phyloP scores from a whole-genome alignment of 2,113 vertebrate species.

The Melospiza georgiana region DNA sequence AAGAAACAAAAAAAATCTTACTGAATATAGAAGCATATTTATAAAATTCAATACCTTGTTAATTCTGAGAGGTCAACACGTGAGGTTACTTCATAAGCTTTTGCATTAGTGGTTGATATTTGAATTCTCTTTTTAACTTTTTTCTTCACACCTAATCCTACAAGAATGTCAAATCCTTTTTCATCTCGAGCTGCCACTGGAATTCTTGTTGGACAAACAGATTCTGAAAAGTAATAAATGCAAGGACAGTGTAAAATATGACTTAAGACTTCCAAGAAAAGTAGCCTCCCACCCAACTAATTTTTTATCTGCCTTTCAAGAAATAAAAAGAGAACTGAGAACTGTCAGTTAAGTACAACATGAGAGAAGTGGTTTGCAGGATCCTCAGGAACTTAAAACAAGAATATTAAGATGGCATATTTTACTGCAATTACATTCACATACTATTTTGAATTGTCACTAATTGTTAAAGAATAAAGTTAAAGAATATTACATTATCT shows the following conservation, averaged over 20 bases:
- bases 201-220: constrained; percentile 92
- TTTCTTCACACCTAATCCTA: constrained; percentile 90
- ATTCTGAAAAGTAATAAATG: constrained; percentile 80
- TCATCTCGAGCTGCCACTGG: constrained; percentile 89
- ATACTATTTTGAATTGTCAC: neutral
- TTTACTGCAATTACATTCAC: neutral
- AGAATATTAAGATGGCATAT: neutral
- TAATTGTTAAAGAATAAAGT: neutral
- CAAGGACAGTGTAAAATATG: neutral
- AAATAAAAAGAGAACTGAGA: neutral
- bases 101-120: constrained; percentile 83
- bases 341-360: neutral
- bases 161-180: constrained; percentile 95
- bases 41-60: constrained; percentile 82
- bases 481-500: neutral
- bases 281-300: neutral
- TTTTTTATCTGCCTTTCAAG: neutral
- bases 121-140: constrained; percentile 88
- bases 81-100: constrained; percentile 90
- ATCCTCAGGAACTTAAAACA: neutral
- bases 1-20: neutral
- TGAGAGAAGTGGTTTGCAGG: neutral
- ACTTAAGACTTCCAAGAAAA: neutral
- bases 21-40: neutral
- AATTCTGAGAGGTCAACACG: constrained; percentile 86